A percentile compares a stretch with the other conserved stretches of the same genome.
Evolutionary conservation across 2,888 invertebrate species (phyloP).

Genomic region (Eupithecia inturbata): DNA sequence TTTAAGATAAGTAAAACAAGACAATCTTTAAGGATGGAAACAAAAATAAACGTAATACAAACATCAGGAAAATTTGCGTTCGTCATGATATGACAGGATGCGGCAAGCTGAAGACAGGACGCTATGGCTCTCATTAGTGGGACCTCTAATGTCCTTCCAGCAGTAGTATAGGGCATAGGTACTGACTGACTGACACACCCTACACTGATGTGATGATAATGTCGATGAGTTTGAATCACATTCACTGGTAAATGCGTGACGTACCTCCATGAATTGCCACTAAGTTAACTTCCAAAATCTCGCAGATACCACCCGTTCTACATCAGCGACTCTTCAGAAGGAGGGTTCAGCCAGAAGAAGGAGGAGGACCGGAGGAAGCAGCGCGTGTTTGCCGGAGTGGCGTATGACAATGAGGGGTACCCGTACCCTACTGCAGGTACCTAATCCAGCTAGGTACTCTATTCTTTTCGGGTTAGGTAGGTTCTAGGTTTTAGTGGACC

Average conservation of each 20-base stretch:
- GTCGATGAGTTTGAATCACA: neutral
- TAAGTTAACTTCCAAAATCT: neutral
- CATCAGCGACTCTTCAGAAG: slow-evolving; percentile 93
- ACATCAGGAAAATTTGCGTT: neutral
- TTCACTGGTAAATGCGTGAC: neutral
- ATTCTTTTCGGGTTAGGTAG: neutral
- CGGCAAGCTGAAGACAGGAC: no score
- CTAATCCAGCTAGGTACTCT: no score
- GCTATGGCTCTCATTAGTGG: neutral
- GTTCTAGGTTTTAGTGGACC: neutral
- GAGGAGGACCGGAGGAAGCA: slow-evolving; percentile 88
- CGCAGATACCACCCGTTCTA: slow-evolving; percentile 94
- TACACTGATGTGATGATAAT: neutral
- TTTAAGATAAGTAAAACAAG: neutral
- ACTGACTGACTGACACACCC: neutral
- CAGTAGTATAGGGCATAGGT: no score
- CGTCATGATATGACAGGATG: no score
- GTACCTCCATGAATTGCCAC: no score
- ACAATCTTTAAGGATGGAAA: neutral
- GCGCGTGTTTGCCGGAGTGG: slow-evolving; percentile 92
- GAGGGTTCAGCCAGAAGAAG: slow-evolving; percentile 92
- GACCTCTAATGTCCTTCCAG: neutral
- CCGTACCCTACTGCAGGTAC: slow-evolving; percentile 91
- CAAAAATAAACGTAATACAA: no score
- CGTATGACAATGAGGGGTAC: slow-evolving; percentile 89